Conservation (phyloP, 2,113 vertebrate species). For the Takifugu flavidus region DNA sequence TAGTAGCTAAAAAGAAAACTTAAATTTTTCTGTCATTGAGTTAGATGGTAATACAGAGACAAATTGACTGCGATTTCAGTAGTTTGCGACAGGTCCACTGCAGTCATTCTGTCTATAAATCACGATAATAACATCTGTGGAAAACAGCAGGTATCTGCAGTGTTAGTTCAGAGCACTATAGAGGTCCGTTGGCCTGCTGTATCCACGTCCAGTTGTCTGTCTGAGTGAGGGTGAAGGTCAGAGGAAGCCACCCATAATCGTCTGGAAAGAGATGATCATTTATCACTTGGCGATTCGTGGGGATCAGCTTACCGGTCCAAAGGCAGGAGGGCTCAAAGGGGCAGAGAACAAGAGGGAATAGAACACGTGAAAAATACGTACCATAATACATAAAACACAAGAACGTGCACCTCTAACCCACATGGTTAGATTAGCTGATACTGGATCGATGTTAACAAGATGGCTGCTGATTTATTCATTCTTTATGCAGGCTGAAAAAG, state of each 20-base stretch:
- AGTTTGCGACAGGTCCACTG: too few relatives aligned
- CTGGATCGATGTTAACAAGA: too few relatives aligned
- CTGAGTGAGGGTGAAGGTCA: constrained; percentile 59
- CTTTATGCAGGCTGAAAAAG: too few relatives aligned
- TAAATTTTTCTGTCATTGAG: too few relatives aligned
- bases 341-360: background rate
- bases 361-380: background rate
- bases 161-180: constrained; percentile 34
- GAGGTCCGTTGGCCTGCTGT: constrained; percentile 57
- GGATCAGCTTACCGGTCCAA: constrained; percentile 65
- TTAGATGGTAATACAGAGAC: too few relatives aligned
- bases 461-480: too few relatives aligned
- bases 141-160: constrained; percentile 2
- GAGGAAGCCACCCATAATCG: constrained; percentile 69
- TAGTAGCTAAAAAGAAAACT: too few relatives aligned
- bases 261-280: constrained; percentile 76
- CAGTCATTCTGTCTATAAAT: too few relatives aligned
- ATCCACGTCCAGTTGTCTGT: constrained; percentile 37
- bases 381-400: background rate
- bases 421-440: too few relatives aligned
- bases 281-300: constrained; percentile 76
- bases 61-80: too few relatives aligned
- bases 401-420: too few relatives aligned
- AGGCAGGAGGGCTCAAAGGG: constrained; percentile 30
- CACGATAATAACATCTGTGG: too few relatives aligned